Base-by-base conservation (phyloP, 2,113 vertebrate species). In the Meriones unguiculatus region DNA sequence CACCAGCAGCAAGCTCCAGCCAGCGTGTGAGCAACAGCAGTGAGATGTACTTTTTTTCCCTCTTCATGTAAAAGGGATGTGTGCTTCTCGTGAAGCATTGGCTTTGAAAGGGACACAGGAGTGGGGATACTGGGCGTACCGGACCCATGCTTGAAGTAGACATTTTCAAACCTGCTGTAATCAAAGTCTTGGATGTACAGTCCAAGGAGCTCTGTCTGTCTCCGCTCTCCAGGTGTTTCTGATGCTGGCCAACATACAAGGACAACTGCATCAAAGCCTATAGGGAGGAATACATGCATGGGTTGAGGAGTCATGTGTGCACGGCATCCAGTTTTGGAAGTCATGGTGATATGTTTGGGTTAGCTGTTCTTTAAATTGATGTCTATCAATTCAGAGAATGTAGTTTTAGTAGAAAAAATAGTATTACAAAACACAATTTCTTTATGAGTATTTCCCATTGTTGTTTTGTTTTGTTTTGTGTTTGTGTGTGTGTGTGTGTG, bases 321-420 rank as follows among this genome's bases (percentile, higher is more conserved):
- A 20, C 22, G 30, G 5, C 18, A 18, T 24, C 22, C n/a, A 10
- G 59, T 84, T 76, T 80, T 41, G 18, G 32, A 93, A 90, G 8
- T 67, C 17, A 41, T 85, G 46, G 8, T 86, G 80, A 57, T 93
- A 64, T 5, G 69, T 70, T 46, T 62, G 50, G 76, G 54, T 50
- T 91, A n/a, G 78, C 4, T 87, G 12, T 84, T 85, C 4, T 77
- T 95, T 67, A n/a, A 84, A 76, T 41, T 72, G n/a, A 82, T 85
- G 64, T 13, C 18, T 70, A 57, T 65, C 30, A 32, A 96, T 92
- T 92, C 57, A 81, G 64, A 70, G 57, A 91, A 64, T 91, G 50
- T 35, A 85, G 38, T 25, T 78, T 5, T 86, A 67, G 38, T 90
- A 11, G 65, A 46, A 88, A 46, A 92, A 88, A 62, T 75, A 64